Evolutionary conservation across 2,888 invertebrate species (phyloP), one percentile per base, ranked within the genome.

Genomic region (Linyphia triangularis): DNA sequence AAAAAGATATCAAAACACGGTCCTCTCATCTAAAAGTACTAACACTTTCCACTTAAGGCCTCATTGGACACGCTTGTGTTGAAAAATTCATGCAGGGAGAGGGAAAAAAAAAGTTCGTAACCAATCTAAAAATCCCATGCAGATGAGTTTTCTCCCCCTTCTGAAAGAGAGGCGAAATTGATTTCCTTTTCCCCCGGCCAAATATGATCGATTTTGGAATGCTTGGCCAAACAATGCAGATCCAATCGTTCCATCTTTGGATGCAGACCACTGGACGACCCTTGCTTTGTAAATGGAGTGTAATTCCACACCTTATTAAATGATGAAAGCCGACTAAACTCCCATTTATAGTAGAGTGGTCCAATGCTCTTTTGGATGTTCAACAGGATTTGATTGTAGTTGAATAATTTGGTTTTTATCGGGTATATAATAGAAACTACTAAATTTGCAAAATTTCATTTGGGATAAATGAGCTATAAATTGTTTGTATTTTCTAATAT

Each of bases 151-250:
- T 28, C 67, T 69, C 24, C 59, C 70, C 73, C 51, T n/a, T 13
- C 40, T 51, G 79, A 83, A 30, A 59, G 82, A 73, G 70, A 43
- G 57, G 10, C 19, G 51, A 88, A 88, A 88, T 75, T 88, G 81
- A 82, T 82, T 88, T 88, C 75, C 57, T 63, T 51, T 30, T 24
- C 26, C 69, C 73, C 63, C 37, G 24, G 61, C 51, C 82, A 70
- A 83, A 88, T 88, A 88, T 88, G 88, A 88, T 88, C 83, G 88
- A 88, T 88, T 88, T 83, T 19, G 63, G 70, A 83, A 75, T 88
- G 88, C 77, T 77, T 83, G 61, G 69, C 69, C 83, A 88, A 88
- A 88, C 88, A 82, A 88, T 83, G 82, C 82, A 43, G 33, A 51
- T 65, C 84, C 33, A 30, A 33, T 78, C 78, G 67, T 26, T 67